Percentiles rank a stretch among this genome's conserved stretches.
These are phyloP conservation scores for Polylopha cassiicola DNA, from an alignment of 2,888 invertebrate genomes.

Conservation along the genomic window DNA sequence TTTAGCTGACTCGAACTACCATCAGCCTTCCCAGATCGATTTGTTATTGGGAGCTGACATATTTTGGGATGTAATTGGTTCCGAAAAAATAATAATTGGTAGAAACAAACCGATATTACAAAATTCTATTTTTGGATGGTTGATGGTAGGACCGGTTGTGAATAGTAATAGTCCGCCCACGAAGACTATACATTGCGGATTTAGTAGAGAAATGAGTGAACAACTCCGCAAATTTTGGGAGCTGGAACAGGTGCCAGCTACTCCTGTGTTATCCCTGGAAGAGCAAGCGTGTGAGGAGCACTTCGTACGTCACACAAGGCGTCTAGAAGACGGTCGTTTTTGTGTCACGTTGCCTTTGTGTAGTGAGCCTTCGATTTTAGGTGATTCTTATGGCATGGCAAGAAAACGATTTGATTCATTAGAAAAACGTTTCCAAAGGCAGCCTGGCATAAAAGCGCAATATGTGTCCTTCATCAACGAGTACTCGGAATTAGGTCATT, in stretches of 20 bases:
- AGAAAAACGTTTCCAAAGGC: slow-evolving; percentile 25
- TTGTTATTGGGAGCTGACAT: slow-evolving; percentile 7
- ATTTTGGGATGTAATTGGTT: slow-evolving; percentile 14
- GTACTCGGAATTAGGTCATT: slow-evolving; percentile 24
- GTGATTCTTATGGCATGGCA: slow-evolving; percentile 27
- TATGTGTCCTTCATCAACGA: slow-evolving; percentile 24
- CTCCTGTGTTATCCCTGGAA: slow-evolving; percentile 20
- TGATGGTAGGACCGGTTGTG: neutral
- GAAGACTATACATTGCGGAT: slow-evolving; percentile 6
- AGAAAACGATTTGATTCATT: slow-evolving; percentile 26
- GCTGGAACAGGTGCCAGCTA: slow-evolving; percentile 27
- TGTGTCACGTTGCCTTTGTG: slow-evolving; percentile 29
- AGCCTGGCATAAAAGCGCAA: slow-evolving; percentile 24
- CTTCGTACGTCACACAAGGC: slow-evolving; percentile 24
- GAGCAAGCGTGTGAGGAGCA: slow-evolving; percentile 29
- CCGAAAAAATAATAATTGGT: slow-evolving; percentile 17
- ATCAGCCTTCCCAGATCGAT: slow-evolving; percentile 4
- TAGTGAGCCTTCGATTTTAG: slow-evolving; percentile 19
- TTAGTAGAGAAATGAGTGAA: slow-evolving; percentile 13
- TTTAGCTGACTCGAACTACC: slow-evolving; percentile 1
- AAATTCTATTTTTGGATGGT: slow-evolving; percentile 5
- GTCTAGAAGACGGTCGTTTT: slow-evolving; percentile 28
- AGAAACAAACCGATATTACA: slow-evolving; percentile 17
- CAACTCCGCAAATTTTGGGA: slow-evolving; percentile 27
- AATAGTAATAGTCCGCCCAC: neutral